These are phyloP conservation scores for Mormyrus proboscirostris DNA, from an alignment of 2,797 vertebrate species.

Conservation along the genomic window DNA sequence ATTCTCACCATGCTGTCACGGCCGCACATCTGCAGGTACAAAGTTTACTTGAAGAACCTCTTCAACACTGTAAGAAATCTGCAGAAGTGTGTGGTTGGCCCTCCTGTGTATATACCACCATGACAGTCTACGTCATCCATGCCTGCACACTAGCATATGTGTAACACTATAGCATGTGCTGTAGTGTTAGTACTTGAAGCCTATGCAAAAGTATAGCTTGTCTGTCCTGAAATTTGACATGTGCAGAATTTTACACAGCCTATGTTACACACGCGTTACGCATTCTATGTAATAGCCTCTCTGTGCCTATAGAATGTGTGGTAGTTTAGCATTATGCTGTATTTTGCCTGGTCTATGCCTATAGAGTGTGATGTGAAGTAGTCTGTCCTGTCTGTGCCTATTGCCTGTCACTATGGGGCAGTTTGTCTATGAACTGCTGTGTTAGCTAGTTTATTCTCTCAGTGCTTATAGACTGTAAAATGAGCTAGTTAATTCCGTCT, in stretches of 20 bases:
- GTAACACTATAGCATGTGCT: not conserved
- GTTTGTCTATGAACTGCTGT: not conserved
- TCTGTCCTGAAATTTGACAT: not conserved
- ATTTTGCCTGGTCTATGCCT: not conserved
- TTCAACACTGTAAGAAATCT: not conserved
- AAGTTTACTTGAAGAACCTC: not conserved
- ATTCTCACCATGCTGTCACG: not conserved
- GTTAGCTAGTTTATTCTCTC: not conserved
- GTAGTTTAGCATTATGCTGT: not conserved
- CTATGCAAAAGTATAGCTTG: not conserved
- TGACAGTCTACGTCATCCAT: not conserved
- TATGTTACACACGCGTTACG: not conserved
- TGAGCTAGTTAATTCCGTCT: not conserved
- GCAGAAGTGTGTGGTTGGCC: not conserved
- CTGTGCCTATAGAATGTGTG: not conserved
- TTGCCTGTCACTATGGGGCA: not conserved
- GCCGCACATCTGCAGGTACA: not conserved
- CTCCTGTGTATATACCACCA: not conserved
- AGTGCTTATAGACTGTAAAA: not conserved
- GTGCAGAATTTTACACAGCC: not conserved
- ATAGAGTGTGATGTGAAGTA: not conserved
- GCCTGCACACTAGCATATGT: not conserved
- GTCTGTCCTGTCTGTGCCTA: not conserved
- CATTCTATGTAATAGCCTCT: not conserved
- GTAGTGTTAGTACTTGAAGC: not conserved